A percentile compares a stretch with the other conserved stretches of the same genome.
Conservation (phyloP, 2,797 vertebrate species). For the Mionectes olivaceus region DNA sequence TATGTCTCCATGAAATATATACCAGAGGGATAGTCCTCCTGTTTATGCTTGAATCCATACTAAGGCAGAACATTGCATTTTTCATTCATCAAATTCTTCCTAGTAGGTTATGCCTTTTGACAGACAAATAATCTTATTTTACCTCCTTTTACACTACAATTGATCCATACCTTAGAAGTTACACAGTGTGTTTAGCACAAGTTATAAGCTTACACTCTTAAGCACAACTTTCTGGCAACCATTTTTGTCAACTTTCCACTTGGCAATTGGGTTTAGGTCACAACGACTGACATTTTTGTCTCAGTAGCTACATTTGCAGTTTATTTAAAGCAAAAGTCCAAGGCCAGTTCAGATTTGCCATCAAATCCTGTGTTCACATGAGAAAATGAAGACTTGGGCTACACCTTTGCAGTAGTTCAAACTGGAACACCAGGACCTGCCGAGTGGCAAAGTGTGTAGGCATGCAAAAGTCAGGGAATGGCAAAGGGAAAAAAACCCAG, state of each 20-base stretch:
- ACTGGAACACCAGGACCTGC: background rate
- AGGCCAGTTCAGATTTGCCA: background rate
- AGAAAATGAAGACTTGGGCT: background rate
- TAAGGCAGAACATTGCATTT: background rate
- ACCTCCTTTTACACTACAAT: background rate
- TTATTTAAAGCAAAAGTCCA: background rate
- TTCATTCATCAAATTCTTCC: background rate
- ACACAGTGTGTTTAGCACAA: background rate
- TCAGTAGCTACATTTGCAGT: background rate
- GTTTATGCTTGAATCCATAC: background rate
- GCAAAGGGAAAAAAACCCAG: background rate
- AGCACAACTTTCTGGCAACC: background rate
- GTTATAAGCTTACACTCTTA: background rate
- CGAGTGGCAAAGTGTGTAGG: rapidly evolving
- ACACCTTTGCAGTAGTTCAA: background rate
- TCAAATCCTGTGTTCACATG: background rate
- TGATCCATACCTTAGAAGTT: background rate
- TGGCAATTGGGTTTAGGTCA: background rate
- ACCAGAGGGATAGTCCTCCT: background rate
- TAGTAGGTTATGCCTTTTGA: background rate
- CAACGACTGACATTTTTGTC: background rate
- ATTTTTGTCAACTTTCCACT: background rate
- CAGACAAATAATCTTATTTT: background rate
- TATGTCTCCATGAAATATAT: background rate
- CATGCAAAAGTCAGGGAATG: background rate